phyloP scores from a whole-genome alignment of 2,888 invertebrate genomes.

The Thera britannica region DNA sequence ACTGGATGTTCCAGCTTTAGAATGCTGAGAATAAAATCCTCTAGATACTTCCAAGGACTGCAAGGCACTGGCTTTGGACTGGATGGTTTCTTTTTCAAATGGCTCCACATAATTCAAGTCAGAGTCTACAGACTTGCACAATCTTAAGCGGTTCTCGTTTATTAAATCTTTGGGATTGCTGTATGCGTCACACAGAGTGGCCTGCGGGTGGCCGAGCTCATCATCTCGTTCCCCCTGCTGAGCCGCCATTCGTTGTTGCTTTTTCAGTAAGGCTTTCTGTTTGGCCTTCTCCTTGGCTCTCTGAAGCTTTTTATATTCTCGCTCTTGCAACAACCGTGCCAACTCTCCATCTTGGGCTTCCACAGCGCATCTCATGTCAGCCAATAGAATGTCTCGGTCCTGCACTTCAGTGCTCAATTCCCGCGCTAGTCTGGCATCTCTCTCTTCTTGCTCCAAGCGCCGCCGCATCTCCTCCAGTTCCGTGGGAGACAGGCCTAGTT shows the following conservation, averaged over 20 bases:
- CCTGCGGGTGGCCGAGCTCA: conserved; percentile 50
- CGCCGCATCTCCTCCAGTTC: conserved; percentile 74
- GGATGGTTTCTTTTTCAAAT: conserved; percentile 79
- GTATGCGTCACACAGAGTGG: conserved; percentile 77
- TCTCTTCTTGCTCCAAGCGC: conserved; percentile 76
- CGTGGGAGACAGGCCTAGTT: conserved; percentile 69
- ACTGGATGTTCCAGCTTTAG: conserved; percentile 59
- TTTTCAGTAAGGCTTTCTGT: conserved; percentile 77
- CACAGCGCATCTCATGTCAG: conserved; percentile 79
- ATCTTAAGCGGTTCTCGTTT: conserved; percentile 67
- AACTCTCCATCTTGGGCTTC: conserved; percentile 80
- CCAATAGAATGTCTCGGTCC: conserved; percentile 67
- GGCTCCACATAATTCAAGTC: conserved; percentile 80
- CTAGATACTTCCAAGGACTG: conserved; percentile 73
- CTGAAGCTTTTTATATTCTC: conserved; percentile 79
- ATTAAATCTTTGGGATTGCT: conserved; percentile 78
- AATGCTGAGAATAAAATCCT: conserved; percentile 67
- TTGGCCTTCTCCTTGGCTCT: conserved; percentile 77
- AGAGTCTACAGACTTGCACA: conserved; percentile 79
- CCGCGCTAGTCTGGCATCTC: conserved; percentile 72
- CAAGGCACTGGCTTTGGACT: conserved; percentile 78
- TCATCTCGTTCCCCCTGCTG: conserved; percentile 46
- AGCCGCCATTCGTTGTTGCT: conserved; percentile 68
- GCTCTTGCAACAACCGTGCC: conserved; percentile 73
- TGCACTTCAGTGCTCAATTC: conserved; percentile 71